A percentile compares a stretch with the other conserved stretches of the same genome.
These are phyloP conservation scores for Petroica traversi DNA, from an alignment of 2,113 vertebrate genomes.

Conservation along the genomic window DNA sequence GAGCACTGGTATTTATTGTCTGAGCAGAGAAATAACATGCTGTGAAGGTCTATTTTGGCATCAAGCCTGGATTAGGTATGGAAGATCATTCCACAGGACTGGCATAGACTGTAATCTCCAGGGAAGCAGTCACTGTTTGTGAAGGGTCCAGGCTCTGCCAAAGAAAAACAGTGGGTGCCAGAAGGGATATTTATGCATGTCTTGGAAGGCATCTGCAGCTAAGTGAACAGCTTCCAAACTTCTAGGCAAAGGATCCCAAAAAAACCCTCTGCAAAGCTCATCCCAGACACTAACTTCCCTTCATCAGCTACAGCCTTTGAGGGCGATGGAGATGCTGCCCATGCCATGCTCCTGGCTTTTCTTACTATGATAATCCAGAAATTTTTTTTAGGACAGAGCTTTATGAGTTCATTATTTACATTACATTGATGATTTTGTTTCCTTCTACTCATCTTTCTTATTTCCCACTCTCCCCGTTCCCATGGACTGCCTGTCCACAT, in stretches of 20 bases:
- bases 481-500: not conserved
- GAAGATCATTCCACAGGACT: not conserved
- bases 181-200: not conserved
- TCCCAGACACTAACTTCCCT: not conserved
- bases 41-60: not conserved
- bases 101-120: not conserved
- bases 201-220: not conserved
- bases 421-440: not conserved
- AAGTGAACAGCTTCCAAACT: not conserved
- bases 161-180: not conserved
- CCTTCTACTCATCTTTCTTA: not conserved
- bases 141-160: not conserved
- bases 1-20: not conserved
- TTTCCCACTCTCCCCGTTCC: slow-evolving; percentile 5
- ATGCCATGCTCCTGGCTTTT: not conserved
- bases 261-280: not conserved
- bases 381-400: not conserved
- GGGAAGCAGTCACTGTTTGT: not conserved
- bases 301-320: not conserved
- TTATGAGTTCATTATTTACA: not conserved
- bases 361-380: not conserved
- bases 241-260: not conserved
- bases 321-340: not conserved
- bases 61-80: not conserved
- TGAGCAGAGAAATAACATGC: not conserved